Percentiles rank a stretch among this genome's conserved stretches.
phyloP scores from a whole-genome alignment of 2,797 vertebrate genomes.

The Trachurus trachurus region DNA sequence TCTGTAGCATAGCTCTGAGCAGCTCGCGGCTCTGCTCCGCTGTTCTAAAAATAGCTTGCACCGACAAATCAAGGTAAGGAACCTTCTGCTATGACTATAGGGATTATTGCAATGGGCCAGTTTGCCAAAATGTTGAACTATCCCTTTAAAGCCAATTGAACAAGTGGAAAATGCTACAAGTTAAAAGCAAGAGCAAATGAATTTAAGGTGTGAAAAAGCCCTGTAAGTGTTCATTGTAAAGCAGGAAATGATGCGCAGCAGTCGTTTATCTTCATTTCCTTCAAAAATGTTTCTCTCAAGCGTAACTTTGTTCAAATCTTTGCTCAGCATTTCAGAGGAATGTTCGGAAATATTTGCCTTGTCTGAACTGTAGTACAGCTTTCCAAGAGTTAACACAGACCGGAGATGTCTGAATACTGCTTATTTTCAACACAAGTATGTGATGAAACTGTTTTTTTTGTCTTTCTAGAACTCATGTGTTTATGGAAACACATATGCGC shows the following conservation, averaged over 20 bases:
- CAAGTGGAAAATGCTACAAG: no score
- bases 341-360: neutral
- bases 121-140: no score
- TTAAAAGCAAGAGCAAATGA: no score
- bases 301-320: neutral
- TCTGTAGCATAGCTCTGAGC: no score
- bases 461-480: neutral
- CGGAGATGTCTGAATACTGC: neutral
- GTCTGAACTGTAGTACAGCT: neutral
- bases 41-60: no score
- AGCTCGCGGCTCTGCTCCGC: no score
- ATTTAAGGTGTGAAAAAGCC: no score
- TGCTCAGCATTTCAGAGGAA: conserved; percentile 22
- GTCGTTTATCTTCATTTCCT: conserved; percentile 2
- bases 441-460: neutral
- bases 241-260: conserved; percentile 7
- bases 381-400: neutral
- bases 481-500: neutral
- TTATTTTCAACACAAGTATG: neutral
- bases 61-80: no score
- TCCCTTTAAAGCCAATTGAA: no score
- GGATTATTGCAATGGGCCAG: no score
- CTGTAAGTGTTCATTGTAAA: conserved; percentile 21
- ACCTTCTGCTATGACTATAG: no score
- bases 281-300: neutral